Base-by-base conservation (phyloP, 2,797 vertebrate species). In the Rachycentron canadum region DNA sequence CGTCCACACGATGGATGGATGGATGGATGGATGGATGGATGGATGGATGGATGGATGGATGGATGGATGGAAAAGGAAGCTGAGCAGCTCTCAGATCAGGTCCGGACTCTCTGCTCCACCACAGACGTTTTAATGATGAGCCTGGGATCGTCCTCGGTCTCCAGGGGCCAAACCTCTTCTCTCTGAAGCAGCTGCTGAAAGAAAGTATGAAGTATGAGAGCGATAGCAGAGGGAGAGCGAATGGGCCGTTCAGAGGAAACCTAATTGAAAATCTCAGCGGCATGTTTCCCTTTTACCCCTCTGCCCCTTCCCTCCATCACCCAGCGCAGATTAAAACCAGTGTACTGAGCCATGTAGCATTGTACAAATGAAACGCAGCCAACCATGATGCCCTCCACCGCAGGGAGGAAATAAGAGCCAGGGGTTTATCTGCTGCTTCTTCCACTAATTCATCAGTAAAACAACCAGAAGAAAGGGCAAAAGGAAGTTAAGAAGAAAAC, bases 181-280 rank as follows among this genome's bases (percentile, higher is more conserved):
- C 30, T 57, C 16, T 58, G 66, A 16, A 7, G 3, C 19, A 1
- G 38, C 67, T 32, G 66, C 55, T 68, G 75, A 73, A 62, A 79
- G 62, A 13, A 13, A 47, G 45, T 11, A 30, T 34, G 56, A 66
- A 73, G 21, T 38, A 21, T 32, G 36, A 70, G 36, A 23, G 62
- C 14, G n/a, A 60, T 7, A 62, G 59, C 40, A 3, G 58, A 71
- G 50, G 57, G 4, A 55, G 59, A 81, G 62, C 75, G 76, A 78
- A 75, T 69, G 63, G 56, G 76, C 70, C 69, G 21, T 75, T 84
- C 65, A 78, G 2, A 64, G 59, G 40, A 40, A 70, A 76, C 40
- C 64, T 82, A 86, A 81, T 86, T 83, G 62, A 73, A 86, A 84
- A 83, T 70, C 82, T 70, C 72, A 69, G 62, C 82, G 69, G 64